These are phyloP conservation scores for Coboldia fuscipes DNA, from an alignment of 1,140 invertebrate genomes.

Conservation along the genomic window DNA sequence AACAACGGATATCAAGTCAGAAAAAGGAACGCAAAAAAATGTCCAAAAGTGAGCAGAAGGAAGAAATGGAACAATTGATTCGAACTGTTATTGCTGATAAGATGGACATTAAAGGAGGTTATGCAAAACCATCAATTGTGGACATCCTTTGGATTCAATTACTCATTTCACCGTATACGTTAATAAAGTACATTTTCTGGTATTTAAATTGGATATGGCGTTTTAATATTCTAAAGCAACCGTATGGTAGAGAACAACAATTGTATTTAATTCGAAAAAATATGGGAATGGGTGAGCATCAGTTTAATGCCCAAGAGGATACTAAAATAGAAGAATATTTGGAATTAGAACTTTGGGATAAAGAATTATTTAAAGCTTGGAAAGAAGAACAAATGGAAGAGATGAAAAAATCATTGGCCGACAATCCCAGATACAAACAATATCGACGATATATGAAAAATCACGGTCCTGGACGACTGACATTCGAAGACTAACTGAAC, in stretches of 20 bases:
- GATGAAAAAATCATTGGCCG: conserved; percentile 53
- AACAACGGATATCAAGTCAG: conserved; percentile 23
- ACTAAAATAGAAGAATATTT: conserved; percentile 51
- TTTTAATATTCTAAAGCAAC: conserved; percentile 48
- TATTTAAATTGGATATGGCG: conserved; percentile 59
- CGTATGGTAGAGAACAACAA: conserved; percentile 64
- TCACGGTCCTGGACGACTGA: conserved; percentile 52
- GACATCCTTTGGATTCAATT: conserved; percentile 70
- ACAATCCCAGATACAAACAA: conserved; percentile 55
- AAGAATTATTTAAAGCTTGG: conserved; percentile 57
- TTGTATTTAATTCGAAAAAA: conserved; percentile 60
- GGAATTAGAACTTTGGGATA: conserved; percentile 56
- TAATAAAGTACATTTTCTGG: conserved; percentile 47
- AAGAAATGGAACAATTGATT: conserved; percentile 51
- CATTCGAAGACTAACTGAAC: conserved; percentile 56
- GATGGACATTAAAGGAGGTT: conserved; percentile 78
- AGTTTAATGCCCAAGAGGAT: conserved; percentile 50
- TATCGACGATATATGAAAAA: conserved; percentile 62
- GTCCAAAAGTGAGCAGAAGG: conserved; percentile 47
- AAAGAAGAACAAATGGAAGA: conserved; percentile 63
- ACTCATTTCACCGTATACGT: conserved; percentile 50
- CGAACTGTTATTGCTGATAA: conserved; percentile 67
- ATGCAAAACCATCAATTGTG: conserved; percentile 52
- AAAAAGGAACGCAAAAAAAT: conserved; percentile 19
- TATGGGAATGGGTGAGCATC: conserved; percentile 43